Base-by-base conservation (phyloP, 1,140 invertebrate genomes). In the Neodiprion pinetum region DNA sequence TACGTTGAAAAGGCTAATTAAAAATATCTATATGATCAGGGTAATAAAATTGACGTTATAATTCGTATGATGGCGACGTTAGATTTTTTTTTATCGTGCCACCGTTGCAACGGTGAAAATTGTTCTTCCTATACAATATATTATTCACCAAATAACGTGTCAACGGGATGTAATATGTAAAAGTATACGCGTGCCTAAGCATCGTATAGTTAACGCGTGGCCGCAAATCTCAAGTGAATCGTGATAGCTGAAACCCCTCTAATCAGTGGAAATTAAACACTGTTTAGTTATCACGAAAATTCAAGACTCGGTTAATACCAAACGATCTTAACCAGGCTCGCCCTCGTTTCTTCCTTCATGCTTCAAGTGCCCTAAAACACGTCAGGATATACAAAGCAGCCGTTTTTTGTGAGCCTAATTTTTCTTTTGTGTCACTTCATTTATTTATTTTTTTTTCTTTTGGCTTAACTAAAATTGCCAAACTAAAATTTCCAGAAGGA, bases 221-320 rank as follows among this genome's bases (percentile, higher is more conserved):
- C 53, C 53, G 53, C 53, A 17, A 61, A 61, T 61, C 53, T 14
- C 5, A 17, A 61, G 53, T 61, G 53, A 61, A 61, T 61, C 53
- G 53, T 61, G 53, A 61, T 61, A 61, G n/a, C 11, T 9, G 53
- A 61, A 61, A 61, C 53, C 53, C 53, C 53, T 61, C 53, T 61
- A 61, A 61, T 61, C 53, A 61, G 53, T 14, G 53, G 9, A 61
- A 61, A 17, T 61, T 61, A 61, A 61, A 61, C 53, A 61, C 9
- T 61, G 53, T 61, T 14, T 17, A 61, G 53, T 61, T 17, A 61
- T 61, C 53, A 8, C 53, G 53, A 61, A 61, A 61, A 17, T 9
- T 61, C 11, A 4, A 12, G 28, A 40, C 28, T 40, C 28, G 28
- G 28, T 40, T 40, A 40, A 40, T 40, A 40, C 28, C 28, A 40